A percentile compares a stretch with the other conserved stretches of the same genome.
Evolutionary conservation across 2,113 vertebrate species (phyloP).

Genomic region (Epinephelus moara): DNA sequence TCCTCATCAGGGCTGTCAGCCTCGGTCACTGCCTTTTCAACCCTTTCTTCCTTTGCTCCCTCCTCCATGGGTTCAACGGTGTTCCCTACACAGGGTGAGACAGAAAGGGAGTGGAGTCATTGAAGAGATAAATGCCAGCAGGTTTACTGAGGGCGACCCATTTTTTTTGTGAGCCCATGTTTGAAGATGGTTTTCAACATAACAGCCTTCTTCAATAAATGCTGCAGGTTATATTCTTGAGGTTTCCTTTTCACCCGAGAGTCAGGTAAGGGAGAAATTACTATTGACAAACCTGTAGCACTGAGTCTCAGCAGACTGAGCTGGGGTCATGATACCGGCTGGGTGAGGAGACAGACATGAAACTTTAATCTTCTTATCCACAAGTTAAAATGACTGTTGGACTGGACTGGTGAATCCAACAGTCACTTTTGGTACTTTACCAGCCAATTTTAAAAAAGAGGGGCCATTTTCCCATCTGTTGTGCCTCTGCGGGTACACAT

Average conservation of each 20-base stretch:
- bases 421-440: slow-evolving; percentile 10
- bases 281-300: slow-evolving; percentile 64
- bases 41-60: slow-evolving; percentile 59
- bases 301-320: slow-evolving; percentile 12
- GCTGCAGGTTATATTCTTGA: slow-evolving; percentile 59
- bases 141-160: slow-evolving; percentile 34
- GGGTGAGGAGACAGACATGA: slow-evolving; percentile 31
- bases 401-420: background rate
- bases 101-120: slow-evolving; percentile 48
- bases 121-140: slow-evolving; percentile 58
- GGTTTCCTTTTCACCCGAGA: slow-evolving; percentile 41
- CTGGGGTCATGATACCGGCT: slow-evolving; percentile 17
- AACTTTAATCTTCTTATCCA: slow-evolving; percentile 52
- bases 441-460: background rate
- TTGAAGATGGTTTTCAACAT: slow-evolving; percentile 61
- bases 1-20: slow-evolving; percentile 53
- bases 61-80: slow-evolving; percentile 70
- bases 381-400: slow-evolving; percentile 11
- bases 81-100: slow-evolving; percentile 62
- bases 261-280: slow-evolving; percentile 36
- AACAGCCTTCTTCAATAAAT: slow-evolving; percentile 54
- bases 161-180: slow-evolving; percentile 28
- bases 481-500: background rate
- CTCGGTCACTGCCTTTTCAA: slow-evolving; percentile 55
- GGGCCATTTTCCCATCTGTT: background rate